A percentile compares a stretch with the other conserved stretches of the same genome.
These are phyloP conservation scores for Oscheius sp. DNA, from an alignment of 2,888 invertebrate genomes.

Conservation along the genomic window DNA sequence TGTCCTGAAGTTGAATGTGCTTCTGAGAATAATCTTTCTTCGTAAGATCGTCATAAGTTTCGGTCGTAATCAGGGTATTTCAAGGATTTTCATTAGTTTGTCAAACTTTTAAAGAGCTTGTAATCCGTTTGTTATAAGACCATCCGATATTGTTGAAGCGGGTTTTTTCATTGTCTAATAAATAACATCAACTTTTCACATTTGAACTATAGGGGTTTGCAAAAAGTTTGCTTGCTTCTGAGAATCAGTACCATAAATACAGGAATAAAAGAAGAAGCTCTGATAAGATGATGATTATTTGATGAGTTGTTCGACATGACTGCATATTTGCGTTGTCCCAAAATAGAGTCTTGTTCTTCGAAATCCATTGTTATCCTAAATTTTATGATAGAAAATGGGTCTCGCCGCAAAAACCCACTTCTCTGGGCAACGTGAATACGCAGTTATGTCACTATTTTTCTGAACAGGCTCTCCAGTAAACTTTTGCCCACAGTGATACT, in stretches of 20 bases:
- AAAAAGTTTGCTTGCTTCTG: neutral
- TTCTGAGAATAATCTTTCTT: neutral
- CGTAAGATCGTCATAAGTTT: no score
- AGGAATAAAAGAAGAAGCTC: neutral
- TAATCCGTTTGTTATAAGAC: neutral
- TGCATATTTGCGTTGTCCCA: neutral
- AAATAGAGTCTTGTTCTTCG: neutral
- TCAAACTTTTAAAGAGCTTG: neutral
- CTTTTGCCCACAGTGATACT: no score
- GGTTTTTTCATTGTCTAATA: neutral
- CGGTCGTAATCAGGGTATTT: no score
- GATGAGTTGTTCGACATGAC: neutral
- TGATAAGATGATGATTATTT: neutral
- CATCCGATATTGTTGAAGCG: neutral
- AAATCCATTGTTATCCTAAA: neutral
- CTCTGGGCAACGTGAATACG: no score
- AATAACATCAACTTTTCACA: neutral
- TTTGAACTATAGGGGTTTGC: neutral
- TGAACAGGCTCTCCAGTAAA: no score
- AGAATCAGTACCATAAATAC: neutral
- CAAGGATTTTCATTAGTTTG: no score
- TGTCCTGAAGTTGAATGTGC: conserved; percentile 31
- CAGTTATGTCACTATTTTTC: no score
- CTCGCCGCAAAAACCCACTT: no score
- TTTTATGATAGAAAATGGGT: no score